These are phyloP conservation scores for Oncorhynchus clarkii DNA, from an alignment of 2,113 vertebrate species.

Conservation along the genomic window DNA sequence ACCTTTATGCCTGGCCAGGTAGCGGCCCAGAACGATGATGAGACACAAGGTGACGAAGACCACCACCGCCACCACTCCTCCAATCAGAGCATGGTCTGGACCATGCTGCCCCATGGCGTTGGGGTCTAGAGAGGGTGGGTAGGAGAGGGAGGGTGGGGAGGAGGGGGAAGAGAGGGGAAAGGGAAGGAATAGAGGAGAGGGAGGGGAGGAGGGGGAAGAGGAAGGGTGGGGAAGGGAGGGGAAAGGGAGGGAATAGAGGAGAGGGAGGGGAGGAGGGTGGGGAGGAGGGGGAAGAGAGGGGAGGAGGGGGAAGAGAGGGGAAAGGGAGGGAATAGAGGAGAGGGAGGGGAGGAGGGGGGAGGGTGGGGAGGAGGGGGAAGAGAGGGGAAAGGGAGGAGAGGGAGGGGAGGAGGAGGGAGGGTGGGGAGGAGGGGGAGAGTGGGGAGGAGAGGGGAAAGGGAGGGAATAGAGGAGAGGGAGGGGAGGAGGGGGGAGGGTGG, in stretches of 20 bases:
- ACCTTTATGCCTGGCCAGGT: constrained; percentile 99
- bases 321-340: background rate
- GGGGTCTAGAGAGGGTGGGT: constrained; percentile 78
- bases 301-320: constrained; percentile 61
- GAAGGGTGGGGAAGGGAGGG: background rate
- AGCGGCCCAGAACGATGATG: constrained; percentile 97
- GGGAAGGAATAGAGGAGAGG: constrained; percentile 25
- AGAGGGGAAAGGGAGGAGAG: background rate
- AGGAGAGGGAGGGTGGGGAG: background rate
- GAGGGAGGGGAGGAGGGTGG: background rate
- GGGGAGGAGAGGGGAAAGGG: constrained; percentile 27
- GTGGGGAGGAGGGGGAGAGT: constrained; percentile 23
- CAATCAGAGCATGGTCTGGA: constrained; percentile 95
- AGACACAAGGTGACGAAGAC: constrained; percentile 98
- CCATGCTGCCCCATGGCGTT: constrained; percentile 87
- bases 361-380: background rate
- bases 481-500: too few relatives aligned
- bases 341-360: constrained; percentile 60
- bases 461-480: background rate
- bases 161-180: constrained; percentile 19
- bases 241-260: constrained; percentile 1
- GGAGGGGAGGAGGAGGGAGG: constrained; percentile 18
- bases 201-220: constrained; percentile 13
- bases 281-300: background rate
- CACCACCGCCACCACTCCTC: constrained; percentile 97